Base-by-base conservation (phyloP, 1,140 invertebrate species). In the Riptortus pedestris region DNA sequence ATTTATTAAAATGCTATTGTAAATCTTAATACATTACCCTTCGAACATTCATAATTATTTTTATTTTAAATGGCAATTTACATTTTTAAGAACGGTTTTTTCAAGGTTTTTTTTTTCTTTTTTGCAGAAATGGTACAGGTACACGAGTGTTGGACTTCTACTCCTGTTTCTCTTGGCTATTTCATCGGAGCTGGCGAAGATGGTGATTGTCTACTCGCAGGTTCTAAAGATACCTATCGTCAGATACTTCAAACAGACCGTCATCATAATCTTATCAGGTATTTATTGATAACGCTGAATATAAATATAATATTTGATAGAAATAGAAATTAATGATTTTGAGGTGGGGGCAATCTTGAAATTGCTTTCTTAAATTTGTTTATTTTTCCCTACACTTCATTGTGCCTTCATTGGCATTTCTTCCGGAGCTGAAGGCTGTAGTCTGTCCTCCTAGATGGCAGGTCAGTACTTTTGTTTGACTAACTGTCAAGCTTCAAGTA, bases 221-320 rank as follows among this genome's bases (percentile, higher is more conserved):
- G 67, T 81, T n/a, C 74, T 78, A 9, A 75, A 79, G 66, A 69
- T 79, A 24, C 77, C 76, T 71, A 70, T 73, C 20, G 73, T 74
- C 64, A 74, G 76, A 65, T 74, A 79, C 66, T 73, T 81, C 67
- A 79, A 79, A 65, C 77, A 78, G 24, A 81, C 79, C 4, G 76
- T 82, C 9, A 75, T 80, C 43, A 76, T 78, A n/a, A 79, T 81
- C 47, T 79, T 80, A 48, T 80, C 79, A 66, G 80, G 80, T 79
- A 72, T 66, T 55, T 61, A 18, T n/a, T n/a, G n/a, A n/a, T n/a
- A n/a, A n/a, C n/a, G n/a, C n/a, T n/a, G n/a, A n/a, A n/a, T n/a
- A 31, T 29, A 14, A 18, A 60, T 55, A 43, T 48, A 43, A 55
- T 62, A 48, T 27, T 52, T 63, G n/a, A n/a, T n/a, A n/a, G n/a